A percentile compares a stretch with the other conserved stretches of the same genome.
Evolutionary conservation across 1,140 invertebrate species (phyloP).

Genomic region (Metopolophium dirhodum): DNA sequence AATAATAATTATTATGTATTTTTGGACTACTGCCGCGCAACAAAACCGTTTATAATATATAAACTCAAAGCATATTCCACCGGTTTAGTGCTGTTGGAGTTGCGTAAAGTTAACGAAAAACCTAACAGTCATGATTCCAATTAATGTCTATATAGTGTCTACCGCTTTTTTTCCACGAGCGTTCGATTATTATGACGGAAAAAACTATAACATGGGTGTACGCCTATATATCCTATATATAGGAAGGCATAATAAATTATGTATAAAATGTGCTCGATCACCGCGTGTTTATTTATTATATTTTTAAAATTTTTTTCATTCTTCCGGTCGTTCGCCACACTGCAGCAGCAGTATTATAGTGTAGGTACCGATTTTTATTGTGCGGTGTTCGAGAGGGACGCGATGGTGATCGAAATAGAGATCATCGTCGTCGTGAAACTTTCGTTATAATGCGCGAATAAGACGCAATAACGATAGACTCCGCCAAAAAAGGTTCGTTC

Average conservation of each 20-base stretch:
- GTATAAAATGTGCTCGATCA: conserved; percentile 6
- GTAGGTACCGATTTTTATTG: neutral
- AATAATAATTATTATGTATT: neutral
- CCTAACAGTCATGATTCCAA: conserved; percentile 18
- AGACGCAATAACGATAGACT: neutral
- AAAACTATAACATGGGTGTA: neutral
- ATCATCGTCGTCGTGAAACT: neutral
- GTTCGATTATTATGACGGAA: neutral
- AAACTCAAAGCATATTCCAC: neutral
- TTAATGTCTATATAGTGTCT: neutral
- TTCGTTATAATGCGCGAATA: neutral
- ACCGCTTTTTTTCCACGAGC: neutral
- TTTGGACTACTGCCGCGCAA: neutral
- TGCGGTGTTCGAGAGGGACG: neutral
- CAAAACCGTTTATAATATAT: neutral
- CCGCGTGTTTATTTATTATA: neutral
- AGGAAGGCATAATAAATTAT: neutral
- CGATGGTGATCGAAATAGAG: neutral
- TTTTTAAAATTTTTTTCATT: neutral
- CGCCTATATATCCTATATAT: neutral
- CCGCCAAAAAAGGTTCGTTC: conserved; percentile 29
- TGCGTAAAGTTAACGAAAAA: neutral
- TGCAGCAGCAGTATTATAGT: neutral
- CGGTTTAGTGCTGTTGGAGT: neutral
- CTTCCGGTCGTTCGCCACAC: neutral